Conservation (phyloP, 37 sponge, comb jelly and placozoan species). For the Geodia barretti region DNA sequence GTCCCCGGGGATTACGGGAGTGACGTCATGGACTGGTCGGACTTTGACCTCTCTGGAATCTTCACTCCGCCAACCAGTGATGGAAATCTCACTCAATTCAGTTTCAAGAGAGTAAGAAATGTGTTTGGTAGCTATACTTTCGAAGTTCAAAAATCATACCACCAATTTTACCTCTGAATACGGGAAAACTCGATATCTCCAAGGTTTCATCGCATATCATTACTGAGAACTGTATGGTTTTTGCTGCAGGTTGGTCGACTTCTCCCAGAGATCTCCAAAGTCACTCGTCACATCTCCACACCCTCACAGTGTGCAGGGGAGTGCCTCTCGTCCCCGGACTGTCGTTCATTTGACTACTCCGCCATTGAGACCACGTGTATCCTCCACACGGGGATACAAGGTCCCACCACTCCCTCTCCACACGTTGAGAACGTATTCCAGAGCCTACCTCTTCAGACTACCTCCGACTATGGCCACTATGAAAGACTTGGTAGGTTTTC, state of each 20-base stretch:
- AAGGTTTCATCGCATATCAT: too few species aligned
- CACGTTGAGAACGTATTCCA: conserved; percentile 47
- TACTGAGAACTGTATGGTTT: too few species aligned
- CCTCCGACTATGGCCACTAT: conserved; percentile 55
- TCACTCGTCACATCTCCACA: neutral
- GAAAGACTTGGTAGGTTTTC: conserved; percentile 64
- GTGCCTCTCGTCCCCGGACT: conserved; percentile 21
- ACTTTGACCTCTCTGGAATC: conserved; percentile 13
- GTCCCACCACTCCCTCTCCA: conserved; percentile 21
- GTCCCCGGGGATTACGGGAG: conserved; percentile 54
- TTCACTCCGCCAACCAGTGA: conserved; percentile 1
- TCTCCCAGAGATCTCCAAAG: conserved; percentile 6
- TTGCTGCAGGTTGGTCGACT: conserved; percentile 56
- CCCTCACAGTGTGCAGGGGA: conserved; percentile 29
- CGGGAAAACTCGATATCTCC: too few species aligned
- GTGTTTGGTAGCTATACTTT: too few species aligned
- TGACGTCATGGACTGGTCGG: conserved; percentile 61
- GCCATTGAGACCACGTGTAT: conserved; percentile 33
- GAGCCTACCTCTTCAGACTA: conserved; percentile 32
- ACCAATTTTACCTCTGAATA: too few species aligned
- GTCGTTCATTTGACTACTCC: conserved; percentile 81
- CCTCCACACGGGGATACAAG: conserved; percentile 68
- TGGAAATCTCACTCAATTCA: conserved; percentile 39
- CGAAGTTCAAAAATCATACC: too few species aligned
- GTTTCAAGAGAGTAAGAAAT: conserved; percentile 62